These are phyloP conservation scores for Argopecten irradians DNA, from an alignment of 1,140 invertebrate genomes.

Conservation along the genomic window DNA sequence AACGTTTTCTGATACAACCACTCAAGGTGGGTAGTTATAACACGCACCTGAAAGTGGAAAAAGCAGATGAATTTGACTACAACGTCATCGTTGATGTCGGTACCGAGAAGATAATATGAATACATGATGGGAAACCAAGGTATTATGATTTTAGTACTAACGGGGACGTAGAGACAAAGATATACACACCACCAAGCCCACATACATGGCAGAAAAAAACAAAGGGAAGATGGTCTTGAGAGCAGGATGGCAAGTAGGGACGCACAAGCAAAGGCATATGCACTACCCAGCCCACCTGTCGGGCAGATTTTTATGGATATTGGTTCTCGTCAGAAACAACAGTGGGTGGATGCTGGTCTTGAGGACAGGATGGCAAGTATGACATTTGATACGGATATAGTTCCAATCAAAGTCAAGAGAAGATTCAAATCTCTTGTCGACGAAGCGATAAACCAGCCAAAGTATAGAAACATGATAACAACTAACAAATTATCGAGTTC, in stretches of 20 bases:
- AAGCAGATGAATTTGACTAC: slow-evolving; percentile 38
- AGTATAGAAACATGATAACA: slow-evolving; percentile 12
- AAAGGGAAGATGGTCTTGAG: neutral
- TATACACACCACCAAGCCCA: too few species aligned
- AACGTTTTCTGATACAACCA: slow-evolving; percentile 24
- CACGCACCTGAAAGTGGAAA: slow-evolving; percentile 22
- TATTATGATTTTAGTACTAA: slow-evolving; percentile 23
- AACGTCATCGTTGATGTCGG: slow-evolving; percentile 25
- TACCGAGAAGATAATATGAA: neutral
- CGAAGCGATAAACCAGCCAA: slow-evolving; percentile 22
- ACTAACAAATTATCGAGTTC: slow-evolving; percentile 7
- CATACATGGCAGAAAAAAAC: too few species aligned
- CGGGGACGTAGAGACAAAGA: neutral
- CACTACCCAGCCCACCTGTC: neutral
- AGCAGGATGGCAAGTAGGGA: neutral
- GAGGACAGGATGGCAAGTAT: slow-evolving; percentile 1
- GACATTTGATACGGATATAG: slow-evolving; percentile 10
- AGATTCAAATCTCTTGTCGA: slow-evolving; percentile 13
- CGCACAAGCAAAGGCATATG: neutral
- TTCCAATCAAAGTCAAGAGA: slow-evolving; percentile 31
- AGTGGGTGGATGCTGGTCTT: neutral
- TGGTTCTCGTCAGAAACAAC: neutral
- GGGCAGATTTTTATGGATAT: neutral
- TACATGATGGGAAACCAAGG: neutral
- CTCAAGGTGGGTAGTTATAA: slow-evolving; percentile 36